Percentiles rank a stretch among this genome's conserved stretches.
Conservation (phyloP, 2,113 vertebrate species). For the Notechis scutatus region DNA sequence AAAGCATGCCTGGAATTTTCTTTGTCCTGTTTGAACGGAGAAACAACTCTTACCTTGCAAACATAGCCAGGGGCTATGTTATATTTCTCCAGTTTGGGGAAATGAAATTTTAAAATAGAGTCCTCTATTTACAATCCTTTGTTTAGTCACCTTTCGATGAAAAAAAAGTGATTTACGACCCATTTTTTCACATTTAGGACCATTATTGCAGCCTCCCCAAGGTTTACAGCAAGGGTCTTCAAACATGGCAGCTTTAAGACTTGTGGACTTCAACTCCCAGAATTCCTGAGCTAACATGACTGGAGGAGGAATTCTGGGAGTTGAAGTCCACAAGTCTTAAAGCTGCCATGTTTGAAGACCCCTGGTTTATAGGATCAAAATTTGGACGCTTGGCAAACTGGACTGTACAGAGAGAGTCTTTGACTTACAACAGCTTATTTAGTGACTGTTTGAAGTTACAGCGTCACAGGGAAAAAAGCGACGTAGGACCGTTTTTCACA, state of each 20-base stretch:
- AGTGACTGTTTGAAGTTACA: too few species aligned
- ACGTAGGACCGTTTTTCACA: too few species aligned
- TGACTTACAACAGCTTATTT: too few species aligned
- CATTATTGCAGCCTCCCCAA: rapidly evolving
- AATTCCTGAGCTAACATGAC: too few species aligned
- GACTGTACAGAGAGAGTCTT: too few species aligned
- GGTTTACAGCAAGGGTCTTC: too few species aligned
- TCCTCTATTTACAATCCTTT: neutral
- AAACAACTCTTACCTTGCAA: neutral
- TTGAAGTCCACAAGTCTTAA: too few species aligned
- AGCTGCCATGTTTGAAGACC: too few species aligned
- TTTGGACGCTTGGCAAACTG: neutral
- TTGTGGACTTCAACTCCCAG: too few species aligned
- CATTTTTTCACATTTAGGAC: neutral
- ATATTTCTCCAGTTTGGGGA: neutral
- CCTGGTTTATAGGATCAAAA: neutral
- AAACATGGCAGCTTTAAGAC: too few species aligned
- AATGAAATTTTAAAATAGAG: neutral
- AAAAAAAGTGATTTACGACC: neutral
- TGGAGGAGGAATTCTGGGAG: too few species aligned
- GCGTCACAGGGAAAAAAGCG: too few species aligned
- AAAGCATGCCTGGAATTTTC: neutral
- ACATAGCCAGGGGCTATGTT: neutral
- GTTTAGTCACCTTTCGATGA: neutral
- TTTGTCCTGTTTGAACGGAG: neutral